Base-by-base conservation (phyloP, 1,140 invertebrate species). In the Tetragnatha versicolor region DNA sequence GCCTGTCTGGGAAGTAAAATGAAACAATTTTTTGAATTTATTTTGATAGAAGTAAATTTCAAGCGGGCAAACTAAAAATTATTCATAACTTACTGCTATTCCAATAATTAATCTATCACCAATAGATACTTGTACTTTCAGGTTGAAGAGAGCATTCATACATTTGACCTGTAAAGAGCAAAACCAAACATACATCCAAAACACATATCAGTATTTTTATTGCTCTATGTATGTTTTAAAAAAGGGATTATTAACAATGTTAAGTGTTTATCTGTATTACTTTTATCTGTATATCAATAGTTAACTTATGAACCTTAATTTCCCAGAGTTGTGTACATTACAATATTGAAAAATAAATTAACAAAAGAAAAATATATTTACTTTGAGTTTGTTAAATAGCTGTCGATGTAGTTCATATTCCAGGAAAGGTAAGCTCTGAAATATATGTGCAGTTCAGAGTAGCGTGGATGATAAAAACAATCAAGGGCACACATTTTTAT, bases 381-480 rank as follows among this genome's bases (percentile, higher is more conserved):
- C 92, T 85, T 93, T 91, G 0, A 98, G 86, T 85, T 97, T 98
- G 83, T 95, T 96, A 2, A 97, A 89, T 12, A 98, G 86, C 82
- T 97, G 90, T 80, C 94, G 91, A 85, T 98, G 95, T 31, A 98
- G 87, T 85, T 98, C 97, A 86, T 98, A 98, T 85, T 98, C 96
- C 51, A 98, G 85, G 86, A 98, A 98, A 1, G 97, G 97, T 49
- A 98, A 86, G 82, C 83, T 84, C 83, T 84, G 37, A 35, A 79
- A 65, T 65, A 53, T 29, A 68, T 9, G 49, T 17, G 3, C 25
- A 17, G 6, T 17, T 68, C 49, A 55, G 25, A 20, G 17, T 12
- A 55, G 2, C 42, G 20, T 47, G 20, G 20, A 17, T 17, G 42
- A 47, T 3, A 47, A 2, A 2, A 17, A 47, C 42, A 47, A 47